A percentile compares a stretch with the other conserved stretches of the same genome.
These are phyloP conservation scores for Antechinus flavipes DNA, from an alignment of 2,113 vertebrate species.

Conservation along the genomic window DNA sequence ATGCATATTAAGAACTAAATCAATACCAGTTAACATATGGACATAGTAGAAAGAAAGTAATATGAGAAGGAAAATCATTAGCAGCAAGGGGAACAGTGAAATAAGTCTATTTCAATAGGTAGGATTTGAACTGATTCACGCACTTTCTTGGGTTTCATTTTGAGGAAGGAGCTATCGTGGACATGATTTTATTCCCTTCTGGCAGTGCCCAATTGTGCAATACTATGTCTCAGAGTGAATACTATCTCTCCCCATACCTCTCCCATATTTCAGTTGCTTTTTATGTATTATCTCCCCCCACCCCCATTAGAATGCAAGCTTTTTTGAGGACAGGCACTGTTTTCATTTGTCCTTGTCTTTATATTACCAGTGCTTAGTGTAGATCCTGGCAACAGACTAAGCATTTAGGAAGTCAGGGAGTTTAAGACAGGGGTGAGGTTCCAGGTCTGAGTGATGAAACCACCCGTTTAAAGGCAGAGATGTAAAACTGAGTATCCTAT, in stretches of 20 bases:
- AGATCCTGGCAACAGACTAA: neutral
- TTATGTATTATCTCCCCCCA: neutral
- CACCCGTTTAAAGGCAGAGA: neutral
- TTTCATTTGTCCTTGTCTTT: neutral
- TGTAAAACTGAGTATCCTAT: neutral
- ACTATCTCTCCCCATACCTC: neutral
- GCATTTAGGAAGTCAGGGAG: neutral
- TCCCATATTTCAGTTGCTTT: neutral
- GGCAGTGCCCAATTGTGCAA: neutral
- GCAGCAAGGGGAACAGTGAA: neutral
- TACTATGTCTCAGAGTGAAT: neutral
- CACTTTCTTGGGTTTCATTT: no score
- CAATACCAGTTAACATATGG: neutral
- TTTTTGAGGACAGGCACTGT: neutral
- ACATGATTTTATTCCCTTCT: neutral
- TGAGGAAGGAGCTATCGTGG: neutral
- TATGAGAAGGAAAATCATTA: neutral
- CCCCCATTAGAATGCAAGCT: no score
- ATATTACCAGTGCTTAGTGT: neutral
- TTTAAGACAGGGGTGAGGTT: neutral
- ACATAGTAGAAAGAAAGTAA: neutral
- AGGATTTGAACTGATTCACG: neutral
- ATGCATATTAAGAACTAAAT: neutral
- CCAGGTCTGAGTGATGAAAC: neutral
- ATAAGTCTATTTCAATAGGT: neutral